Base-by-base conservation (phyloP, 1,140 invertebrate genomes). In the Sycophaga agraensis region DNA sequence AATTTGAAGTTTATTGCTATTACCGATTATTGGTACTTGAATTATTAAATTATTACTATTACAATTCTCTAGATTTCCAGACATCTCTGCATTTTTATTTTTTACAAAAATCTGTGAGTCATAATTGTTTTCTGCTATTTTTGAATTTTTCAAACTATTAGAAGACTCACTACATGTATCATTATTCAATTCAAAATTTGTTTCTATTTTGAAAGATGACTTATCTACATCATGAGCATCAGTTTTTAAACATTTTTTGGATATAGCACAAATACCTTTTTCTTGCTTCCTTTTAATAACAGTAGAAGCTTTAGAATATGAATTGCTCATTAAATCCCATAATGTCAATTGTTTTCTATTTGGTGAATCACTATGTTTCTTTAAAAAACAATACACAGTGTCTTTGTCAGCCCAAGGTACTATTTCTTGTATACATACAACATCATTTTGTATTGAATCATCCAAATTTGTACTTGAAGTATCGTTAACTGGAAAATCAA, bases 331-430 rank as follows among this genome's bases (percentile, higher is more conserved):
- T 26, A 73, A 62, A 19, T 72, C 68, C 65, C 65, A 70, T 2
- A 71, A 37, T 19, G 57, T 55, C 7, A 71, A 55, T 28, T 66
- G 58, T 4, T 58, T 42, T 35, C 65, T 59, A 49, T 70, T 70
- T 9, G 39, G 39, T 7, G 64, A 65, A 35, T 53, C 14, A 7
- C 19, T 22, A 43, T 68, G 39, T 17, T 65, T 65, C 4, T 11
- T 9, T 0, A 74, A 19, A 4, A 37, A 35, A 2, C 5, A 34
- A 26, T 55, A 49, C 9, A 73, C 69, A 6, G n/a, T n/a, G 4
- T 22, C 3, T 0, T 43, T 53, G 3, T 39, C 48, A 17, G 63
- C 46, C 7, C 45, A 61, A 0, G 67, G 66, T 35, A 72, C 22
- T 34, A 70, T 50, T 53, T 37, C 28, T 37, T 63, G 39, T 28